Evolutionary conservation across 2,797 vertebrate species (phyloP).

Genomic region (Chanos chanos): DNA sequence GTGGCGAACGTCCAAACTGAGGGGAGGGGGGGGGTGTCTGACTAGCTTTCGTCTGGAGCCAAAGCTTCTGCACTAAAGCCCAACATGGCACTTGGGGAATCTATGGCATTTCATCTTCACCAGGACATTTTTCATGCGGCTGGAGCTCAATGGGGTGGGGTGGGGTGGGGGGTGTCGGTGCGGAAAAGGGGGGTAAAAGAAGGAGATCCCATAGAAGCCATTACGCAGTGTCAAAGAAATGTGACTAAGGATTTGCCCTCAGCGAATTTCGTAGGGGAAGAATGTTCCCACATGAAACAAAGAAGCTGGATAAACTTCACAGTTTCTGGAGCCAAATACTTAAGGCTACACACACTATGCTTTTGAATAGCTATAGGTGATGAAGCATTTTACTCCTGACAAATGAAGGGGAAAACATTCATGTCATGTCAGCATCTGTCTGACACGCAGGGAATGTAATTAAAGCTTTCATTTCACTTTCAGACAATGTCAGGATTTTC

Average conservation of each 20-base stretch:
- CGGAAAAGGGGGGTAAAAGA: neutral
- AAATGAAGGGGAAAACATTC: neutral
- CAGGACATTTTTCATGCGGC: slow-evolving; percentile 18
- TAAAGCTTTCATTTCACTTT: too few species aligned
- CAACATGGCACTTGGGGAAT: slow-evolving; percentile 61
- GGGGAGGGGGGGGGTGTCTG: neutral
- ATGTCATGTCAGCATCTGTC: neutral
- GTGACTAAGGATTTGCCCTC: neutral
- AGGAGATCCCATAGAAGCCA: slow-evolving; percentile 6
- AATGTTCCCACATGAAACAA: neutral
- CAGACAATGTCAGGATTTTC: too few species aligned
- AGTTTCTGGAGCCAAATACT: neutral
- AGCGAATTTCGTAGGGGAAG: slow-evolving; percentile 7
- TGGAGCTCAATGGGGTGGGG: slow-evolving; percentile 4
- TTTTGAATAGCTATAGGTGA: neutral
- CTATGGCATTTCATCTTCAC: slow-evolving; percentile 59
- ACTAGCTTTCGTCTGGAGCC: slow-evolving; percentile 1
- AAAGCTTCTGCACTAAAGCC: slow-evolving; percentile 44
- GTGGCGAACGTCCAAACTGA: slow-evolving; percentile 21
- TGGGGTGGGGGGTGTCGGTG: neutral
- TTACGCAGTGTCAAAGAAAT: neutral
- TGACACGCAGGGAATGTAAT: too few species aligned
- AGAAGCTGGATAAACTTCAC: neutral
- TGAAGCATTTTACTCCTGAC: neutral
- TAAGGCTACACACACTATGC: neutral